Base-by-base conservation (phyloP, 2,113 vertebrate species). In the Myocastor coypus region DNA sequence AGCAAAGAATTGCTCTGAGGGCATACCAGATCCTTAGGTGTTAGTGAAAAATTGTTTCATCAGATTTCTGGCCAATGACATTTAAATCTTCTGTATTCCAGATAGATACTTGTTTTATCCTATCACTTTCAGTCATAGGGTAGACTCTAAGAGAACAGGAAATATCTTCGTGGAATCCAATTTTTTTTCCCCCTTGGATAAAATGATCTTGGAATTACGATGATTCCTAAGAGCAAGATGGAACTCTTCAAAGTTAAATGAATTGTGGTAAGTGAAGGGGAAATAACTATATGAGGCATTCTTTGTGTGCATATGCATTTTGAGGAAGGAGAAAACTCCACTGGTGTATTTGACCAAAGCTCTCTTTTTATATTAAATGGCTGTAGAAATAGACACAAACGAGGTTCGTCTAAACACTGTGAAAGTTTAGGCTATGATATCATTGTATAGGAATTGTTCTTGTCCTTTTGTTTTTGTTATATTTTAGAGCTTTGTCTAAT, bases 261-360 rank as follows among this genome's bases (percentile, higher is more conserved):
- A 86, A 81, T 73, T 94, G 77, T 92, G 30, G 50, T 95, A 97
- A 97, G 96, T 92, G 94, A 97, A 83, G 77, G 91, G 78, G 68
- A 95, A 96, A 97, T 73, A 34, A 89, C 50, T 73, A 83, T 96
- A 96, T 84, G 73, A 97, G 78, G 69, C 71, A 84, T 85, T 26
- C 73, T 96, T 98, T 95, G 64, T 37, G 34, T 57, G 55, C 46
- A 50, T 95, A 82, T 86, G 89, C 52, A 89, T 95, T 97, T 96
- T 86, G 93, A 37, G 68, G 86, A 96, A 75, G 83, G 55, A 96
- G 91, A 91, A 57, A 75, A 78, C 57, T 93, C 90, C 22, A 61
- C 20, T 57, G 83, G 73, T 94, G 77, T 92, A 68, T 93, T 87
- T 92, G 81, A 89, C 55, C 40, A 69, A 50, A 96, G 50, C 68